Conservation (phyloP, 2,113 vertebrate species). For the Addax nasomaculatus region DNA sequence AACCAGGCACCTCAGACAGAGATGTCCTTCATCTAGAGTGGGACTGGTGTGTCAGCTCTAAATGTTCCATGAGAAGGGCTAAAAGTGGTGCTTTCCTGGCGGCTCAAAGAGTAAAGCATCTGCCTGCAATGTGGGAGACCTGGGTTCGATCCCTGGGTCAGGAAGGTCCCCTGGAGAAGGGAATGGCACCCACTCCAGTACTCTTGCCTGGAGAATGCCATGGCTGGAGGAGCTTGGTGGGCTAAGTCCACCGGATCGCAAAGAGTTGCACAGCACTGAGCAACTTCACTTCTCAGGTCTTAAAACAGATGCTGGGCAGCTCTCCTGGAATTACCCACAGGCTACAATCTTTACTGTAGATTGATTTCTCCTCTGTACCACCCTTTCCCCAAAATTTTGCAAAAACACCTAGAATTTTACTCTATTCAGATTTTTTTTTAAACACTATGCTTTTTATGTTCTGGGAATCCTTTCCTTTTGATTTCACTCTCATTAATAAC, state of each 20-base stretch:
- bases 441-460: not conserved
- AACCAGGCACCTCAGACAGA: not conserved
- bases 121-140: not conserved
- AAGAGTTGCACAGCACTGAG: not conserved
- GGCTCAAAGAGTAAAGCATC: not conserved
- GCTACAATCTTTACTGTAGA: not conserved
- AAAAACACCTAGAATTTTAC: slow-evolving; percentile 32
- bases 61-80: accelerated
- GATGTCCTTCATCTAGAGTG: not conserved
- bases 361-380: not conserved
- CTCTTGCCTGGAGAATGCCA: not conserved
- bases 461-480: slow-evolving; percentile 41
- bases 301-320: not conserved
- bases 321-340: too few relatives aligned
- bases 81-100: not conserved
- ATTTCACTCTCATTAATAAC: slow-evolving; percentile 51
- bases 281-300: not conserved
- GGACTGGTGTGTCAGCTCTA: not conserved
- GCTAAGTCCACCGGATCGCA: accelerated
- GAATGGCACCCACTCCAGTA: not conserved
- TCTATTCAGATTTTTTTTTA: slow-evolving; percentile 6
- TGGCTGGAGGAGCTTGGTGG: not conserved
- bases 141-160: not conserved
- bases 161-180: not conserved
- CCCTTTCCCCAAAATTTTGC: not conserved